Evolutionary conservation across 23 tunicate species (phyloP), one percentile per base, ranked within the genome.

Genomic region (Trididemnum clinides): DNA sequence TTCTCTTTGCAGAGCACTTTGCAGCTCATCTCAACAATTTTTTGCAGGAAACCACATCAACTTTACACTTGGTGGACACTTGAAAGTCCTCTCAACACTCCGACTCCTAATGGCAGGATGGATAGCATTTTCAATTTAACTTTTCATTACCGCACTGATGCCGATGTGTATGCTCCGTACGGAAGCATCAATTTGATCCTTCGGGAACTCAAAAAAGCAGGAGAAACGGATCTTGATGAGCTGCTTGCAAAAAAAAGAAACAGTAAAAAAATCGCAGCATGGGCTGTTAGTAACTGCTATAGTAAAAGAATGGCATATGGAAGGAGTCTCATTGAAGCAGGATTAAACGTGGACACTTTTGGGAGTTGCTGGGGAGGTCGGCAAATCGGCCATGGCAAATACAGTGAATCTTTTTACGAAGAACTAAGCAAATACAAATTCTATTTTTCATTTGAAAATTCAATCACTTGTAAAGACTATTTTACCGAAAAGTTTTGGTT

Each of bases 401-500:
- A 94, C 64, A 75, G 87, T 3, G 70, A 64, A 12, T 54, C 87
- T 0, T 81, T 94, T 77, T 89, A 94, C 51, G 80, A 85, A 30
- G 94, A 81, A 34, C 44, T 94, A 20, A 39, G 84, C 50, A n/a
- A 85, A 34, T 94, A 94, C 90, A 89, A 81, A 69, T 94, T 94
- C 44, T 94, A 94, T 69, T 88, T 94, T 59, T 78, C 98, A 1
- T 94, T 94, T 66, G 98, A 94, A 89, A 94, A 94, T 82, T 92
- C 95, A 18, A 54, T 85, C 33, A 64, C 73, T 18, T 94, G 98
- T 77, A 89, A 89, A 37, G 98, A 94, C 57, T 94, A 94, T 57
- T 50, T 94, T 57, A 89, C 98, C 15, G 98, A 94, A 71, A 94
- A 94, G 44, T 94, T 94, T 76, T 94, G 98, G 98, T 94, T 89